Conservation (phyloP, 1,140 invertebrate genomes). For the Phortica variegata region DNA sequence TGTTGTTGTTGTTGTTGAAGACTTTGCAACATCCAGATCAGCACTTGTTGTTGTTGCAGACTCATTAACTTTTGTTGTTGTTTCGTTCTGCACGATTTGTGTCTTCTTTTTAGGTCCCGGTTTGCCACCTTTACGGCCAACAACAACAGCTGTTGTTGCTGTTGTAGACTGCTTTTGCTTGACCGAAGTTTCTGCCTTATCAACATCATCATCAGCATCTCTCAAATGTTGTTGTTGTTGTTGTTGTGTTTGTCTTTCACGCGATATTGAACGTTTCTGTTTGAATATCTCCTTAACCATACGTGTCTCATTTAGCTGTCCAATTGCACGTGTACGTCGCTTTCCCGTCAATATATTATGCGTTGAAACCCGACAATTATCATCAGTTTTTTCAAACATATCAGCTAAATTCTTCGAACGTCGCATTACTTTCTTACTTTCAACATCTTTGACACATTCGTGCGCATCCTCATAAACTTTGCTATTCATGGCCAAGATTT, state of each 20-base stretch:
- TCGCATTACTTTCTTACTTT: background rate
- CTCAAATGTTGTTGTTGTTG: background rate
- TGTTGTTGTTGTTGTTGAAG: too few relatives aligned
- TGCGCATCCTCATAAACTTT: too few relatives aligned
- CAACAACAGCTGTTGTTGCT: background rate
- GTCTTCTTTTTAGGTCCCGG: too few relatives aligned
- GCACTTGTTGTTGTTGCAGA: too few relatives aligned
- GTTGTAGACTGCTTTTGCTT: slow-evolving; percentile 13
- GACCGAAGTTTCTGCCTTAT: background rate
- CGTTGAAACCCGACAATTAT: slow-evolving; percentile 43
- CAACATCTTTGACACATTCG: background rate
- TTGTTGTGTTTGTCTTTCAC: background rate
- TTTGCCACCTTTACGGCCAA: too few relatives aligned
- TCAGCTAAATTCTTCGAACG: slow-evolving; percentile 15
- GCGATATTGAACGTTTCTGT: background rate
- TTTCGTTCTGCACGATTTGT: too few relatives aligned
- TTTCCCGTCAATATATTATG: slow-evolving; percentile 47
- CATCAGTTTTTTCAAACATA: slow-evolving; percentile 36
- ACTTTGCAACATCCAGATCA: too few relatives aligned
- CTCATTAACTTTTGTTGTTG: too few relatives aligned
- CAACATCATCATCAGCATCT: background rate
- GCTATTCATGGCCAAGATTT: background rate
- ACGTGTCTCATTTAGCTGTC: slow-evolving; percentile 36
- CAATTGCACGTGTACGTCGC: slow-evolving; percentile 25
- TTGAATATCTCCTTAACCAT: slow-evolving; percentile 12